phyloP scores from a whole-genome alignment of 2,113 vertebrate genomes.

The Dicrurus megarhynchus region DNA sequence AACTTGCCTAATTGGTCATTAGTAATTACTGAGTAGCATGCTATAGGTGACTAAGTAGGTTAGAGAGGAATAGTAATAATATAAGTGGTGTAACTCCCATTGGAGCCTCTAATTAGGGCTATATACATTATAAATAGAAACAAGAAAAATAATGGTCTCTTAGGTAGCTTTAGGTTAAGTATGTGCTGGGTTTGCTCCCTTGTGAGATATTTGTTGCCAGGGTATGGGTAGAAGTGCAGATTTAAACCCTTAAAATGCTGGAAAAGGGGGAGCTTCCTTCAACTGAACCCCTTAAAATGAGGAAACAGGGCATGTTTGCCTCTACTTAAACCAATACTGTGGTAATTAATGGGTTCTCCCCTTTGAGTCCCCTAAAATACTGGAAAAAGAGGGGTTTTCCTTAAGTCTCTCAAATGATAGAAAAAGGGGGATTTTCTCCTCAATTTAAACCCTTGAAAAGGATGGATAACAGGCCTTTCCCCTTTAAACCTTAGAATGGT shows the following conservation, averaged over 20 bases:
- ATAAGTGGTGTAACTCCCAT: neutral
- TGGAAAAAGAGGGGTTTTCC: neutral
- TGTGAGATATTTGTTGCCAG: accelerated
- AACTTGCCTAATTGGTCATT: neutral
- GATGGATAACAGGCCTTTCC: too few species aligned
- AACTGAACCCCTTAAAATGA: neutral
- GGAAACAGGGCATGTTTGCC: neutral
- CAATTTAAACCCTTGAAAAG: neutral
- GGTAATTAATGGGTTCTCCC: neutral
- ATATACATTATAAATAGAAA: too few species aligned
- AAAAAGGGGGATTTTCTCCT: neutral
- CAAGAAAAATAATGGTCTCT: neutral
- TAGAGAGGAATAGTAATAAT: too few species aligned
- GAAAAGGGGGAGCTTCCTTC: neutral
- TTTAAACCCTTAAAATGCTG: neutral
- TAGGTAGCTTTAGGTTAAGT: accelerated
- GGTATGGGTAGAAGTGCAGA: neutral
- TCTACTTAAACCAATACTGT: neutral
- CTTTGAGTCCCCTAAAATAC: neutral
- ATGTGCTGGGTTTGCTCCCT: accelerated
- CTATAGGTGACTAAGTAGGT: too few species aligned
- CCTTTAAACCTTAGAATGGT: neutral
- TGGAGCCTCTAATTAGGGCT: neutral
- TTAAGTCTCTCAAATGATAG: too few species aligned
- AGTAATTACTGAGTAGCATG: too few species aligned